phyloP scores from a whole-genome alignment of 2,888 invertebrate species.

The Molanna angustata region DNA sequence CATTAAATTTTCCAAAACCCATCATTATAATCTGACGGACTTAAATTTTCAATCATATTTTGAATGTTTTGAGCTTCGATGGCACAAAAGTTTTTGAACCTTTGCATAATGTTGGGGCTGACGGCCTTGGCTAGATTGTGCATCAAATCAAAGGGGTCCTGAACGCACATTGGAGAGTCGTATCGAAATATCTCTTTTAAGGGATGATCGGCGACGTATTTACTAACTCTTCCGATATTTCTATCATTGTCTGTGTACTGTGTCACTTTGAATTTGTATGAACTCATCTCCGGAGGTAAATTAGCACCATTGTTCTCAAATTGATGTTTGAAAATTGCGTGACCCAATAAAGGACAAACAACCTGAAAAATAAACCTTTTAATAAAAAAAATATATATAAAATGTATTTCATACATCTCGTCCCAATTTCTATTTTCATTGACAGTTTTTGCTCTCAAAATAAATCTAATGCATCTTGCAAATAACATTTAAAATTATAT shows the following conservation, averaged over 20 bases:
- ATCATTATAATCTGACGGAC: slow-evolving; percentile 3
- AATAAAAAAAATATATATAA: background rate
- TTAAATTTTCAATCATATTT: background rate
- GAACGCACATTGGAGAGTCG: slow-evolving; percentile 46
- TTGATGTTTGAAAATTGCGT: slow-evolving; percentile 39
- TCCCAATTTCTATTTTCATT: no score
- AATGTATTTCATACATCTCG: no score
- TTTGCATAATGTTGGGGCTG: slow-evolving; percentile 34
- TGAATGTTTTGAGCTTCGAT: slow-evolving; percentile 12
- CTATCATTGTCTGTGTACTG: background rate
- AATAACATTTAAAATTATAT: no score
- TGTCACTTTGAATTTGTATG: slow-evolving; percentile 36
- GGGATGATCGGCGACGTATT: slow-evolving; percentile 21
- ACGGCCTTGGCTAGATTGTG: slow-evolving; percentile 50
- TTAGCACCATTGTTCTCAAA: slow-evolving; percentile 38
- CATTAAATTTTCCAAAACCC: slow-evolving; percentile 10
- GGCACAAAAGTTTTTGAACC: slow-evolving; percentile 38
- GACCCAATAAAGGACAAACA: slow-evolving; percentile 51
- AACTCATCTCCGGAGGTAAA: slow-evolving; percentile 44
- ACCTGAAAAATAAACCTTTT: slow-evolving; percentile 12
- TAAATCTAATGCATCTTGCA: no score
- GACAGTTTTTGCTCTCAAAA: no score
- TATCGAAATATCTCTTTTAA: slow-evolving; percentile 41
- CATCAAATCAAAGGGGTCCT: slow-evolving; percentile 54
- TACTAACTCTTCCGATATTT: slow-evolving; percentile 3